phyloP scores from a whole-genome alignment of 2,888 invertebrate genomes.

The Orchesella flavescens region DNA sequence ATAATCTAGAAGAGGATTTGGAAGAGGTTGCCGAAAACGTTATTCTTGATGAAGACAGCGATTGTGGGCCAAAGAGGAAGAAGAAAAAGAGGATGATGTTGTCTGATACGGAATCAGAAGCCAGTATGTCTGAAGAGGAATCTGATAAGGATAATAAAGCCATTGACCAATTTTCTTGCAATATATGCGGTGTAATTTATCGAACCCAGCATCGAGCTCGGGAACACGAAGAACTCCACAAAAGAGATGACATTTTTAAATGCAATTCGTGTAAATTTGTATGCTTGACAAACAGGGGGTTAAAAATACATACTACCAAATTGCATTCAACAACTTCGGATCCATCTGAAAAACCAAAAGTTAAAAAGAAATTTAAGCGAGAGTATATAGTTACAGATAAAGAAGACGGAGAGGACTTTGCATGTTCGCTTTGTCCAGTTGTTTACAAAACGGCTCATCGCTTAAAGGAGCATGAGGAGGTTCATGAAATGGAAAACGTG shows the following conservation, averaged over 20 bases:
- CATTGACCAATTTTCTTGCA: background rate
- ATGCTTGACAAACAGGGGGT: background rate
- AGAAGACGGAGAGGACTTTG: background rate
- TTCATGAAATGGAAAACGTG: conserved; percentile 4
- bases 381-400: background rate
- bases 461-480: conserved; percentile 29
- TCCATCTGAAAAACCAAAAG: background rate
- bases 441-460: conserved; percentile 30
- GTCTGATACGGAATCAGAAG: background rate
- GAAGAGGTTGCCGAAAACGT: background rate
- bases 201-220: background rate
- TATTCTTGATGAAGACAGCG: background rate
- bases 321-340: background rate
- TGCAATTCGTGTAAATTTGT: conserved; percentile 29
- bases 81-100: background rate
- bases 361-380: background rate
- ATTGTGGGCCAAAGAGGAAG: too few species aligned
- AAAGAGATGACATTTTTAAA: background rate
- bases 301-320: conserved; percentile 27
- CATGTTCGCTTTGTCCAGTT: conserved; percentile 27
- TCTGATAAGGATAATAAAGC: background rate
- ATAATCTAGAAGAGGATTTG: background rate
- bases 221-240: conserved; percentile 22
- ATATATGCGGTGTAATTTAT: conserved; percentile 22
- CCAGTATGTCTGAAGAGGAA: background rate